Conservation (phyloP, 2,797 vertebrate species). For the Scolopax rusticola region DNA sequence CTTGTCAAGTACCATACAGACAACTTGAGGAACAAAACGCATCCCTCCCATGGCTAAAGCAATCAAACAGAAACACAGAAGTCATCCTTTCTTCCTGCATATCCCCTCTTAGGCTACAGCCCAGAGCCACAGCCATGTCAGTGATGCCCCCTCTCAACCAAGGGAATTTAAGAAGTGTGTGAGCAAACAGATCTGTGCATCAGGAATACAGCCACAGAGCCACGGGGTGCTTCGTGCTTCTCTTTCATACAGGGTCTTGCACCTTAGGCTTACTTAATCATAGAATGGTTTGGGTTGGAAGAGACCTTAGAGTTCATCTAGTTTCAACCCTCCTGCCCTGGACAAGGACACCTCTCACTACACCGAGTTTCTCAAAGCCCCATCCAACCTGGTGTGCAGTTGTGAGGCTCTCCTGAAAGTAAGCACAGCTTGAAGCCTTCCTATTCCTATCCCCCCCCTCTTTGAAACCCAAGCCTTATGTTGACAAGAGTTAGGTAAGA, state of each 20-base stretch:
- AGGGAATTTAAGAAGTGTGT: neutral
- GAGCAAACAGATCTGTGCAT: accelerated
- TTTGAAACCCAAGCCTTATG: neutral
- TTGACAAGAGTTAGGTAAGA: neutral
- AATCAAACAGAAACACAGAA: neutral
- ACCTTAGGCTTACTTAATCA: neutral
- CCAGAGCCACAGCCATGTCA: neutral
- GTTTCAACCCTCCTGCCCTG: too few relatives aligned
- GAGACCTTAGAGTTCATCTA: too few relatives aligned
- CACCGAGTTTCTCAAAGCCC: too few relatives aligned
- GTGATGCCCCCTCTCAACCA: neutral
- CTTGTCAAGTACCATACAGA: neutral
- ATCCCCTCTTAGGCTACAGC: neutral
- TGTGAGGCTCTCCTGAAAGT: neutral
- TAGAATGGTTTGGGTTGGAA: too few relatives aligned
- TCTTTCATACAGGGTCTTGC: neutral
- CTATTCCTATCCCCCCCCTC: neutral
- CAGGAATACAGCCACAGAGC: neutral
- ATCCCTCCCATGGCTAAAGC: neutral
- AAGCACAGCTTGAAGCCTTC: neutral
- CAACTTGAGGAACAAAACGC: neutral
- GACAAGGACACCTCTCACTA: too few relatives aligned
- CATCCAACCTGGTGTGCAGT: too few relatives aligned
- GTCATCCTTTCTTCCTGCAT: neutral
- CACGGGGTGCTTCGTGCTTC: accelerated